Conservation (phyloP, 2,888 invertebrate genomes). For the Oligia latruncula region DNA sequence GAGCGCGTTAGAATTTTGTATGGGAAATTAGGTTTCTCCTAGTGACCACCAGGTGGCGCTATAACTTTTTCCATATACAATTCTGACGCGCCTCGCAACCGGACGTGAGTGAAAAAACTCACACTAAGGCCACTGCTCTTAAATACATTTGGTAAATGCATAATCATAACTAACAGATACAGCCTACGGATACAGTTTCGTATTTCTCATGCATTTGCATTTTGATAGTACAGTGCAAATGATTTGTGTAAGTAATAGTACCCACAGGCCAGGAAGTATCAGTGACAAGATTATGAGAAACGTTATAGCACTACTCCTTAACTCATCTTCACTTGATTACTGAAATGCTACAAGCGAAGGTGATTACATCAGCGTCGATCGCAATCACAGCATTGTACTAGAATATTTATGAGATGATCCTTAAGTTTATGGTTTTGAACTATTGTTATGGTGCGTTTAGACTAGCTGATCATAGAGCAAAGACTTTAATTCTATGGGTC, state of each 20-base stretch:
- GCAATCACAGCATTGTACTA: conserved; percentile 58
- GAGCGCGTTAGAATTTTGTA: no score
- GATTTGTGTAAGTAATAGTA: conserved; percentile 16
- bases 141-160: neutral
- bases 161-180: neutral
- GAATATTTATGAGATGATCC: conserved; percentile 59
- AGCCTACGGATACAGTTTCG: conserved; percentile 4
- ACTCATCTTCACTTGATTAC: conserved; percentile 51
- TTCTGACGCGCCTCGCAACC: no score
- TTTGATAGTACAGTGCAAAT: conserved; percentile 28
- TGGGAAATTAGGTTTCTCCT: no score
- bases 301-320: conserved; percentile 10
- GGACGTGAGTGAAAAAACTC: no score
- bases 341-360: conserved; percentile 50
- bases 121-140: no score
- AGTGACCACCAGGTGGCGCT: no score
- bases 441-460: conserved; percentile 40
- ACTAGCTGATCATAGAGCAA: conserved; percentile 6
- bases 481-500: neutral
- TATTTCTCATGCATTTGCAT: conserved; percentile 39
- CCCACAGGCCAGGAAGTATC: conserved; percentile 2
- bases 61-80: no score
- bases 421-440: conserved; percentile 40
- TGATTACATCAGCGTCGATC: conserved; percentile 62
- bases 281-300: conserved; percentile 26